phyloP scores from a whole-genome alignment of 2,113 vertebrate genomes.

The Syngnathoides biaculeatus region DNA sequence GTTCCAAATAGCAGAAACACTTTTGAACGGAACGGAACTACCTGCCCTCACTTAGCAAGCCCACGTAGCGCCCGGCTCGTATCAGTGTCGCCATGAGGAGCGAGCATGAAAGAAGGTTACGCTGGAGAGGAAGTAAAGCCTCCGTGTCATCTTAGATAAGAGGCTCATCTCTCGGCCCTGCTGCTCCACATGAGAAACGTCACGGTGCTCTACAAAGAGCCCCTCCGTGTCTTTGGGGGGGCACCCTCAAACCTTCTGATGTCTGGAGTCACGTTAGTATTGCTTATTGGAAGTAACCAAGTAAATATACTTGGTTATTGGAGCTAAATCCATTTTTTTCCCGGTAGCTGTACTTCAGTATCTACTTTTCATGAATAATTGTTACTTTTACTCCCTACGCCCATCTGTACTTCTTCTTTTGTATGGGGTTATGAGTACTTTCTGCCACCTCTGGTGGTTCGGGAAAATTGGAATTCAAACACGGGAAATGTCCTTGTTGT shows the following conservation, averaged over 20 bases:
- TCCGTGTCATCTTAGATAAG: constrained; percentile 64
- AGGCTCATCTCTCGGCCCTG: constrained; percentile 43
- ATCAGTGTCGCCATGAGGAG: constrained; percentile 42
- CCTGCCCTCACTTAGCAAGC: constrained; percentile 13
- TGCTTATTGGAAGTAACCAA: background rate
- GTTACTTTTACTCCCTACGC: too few species aligned
- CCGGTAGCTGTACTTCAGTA: too few species aligned
- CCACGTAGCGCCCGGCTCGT: background rate
- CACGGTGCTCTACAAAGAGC: constrained; percentile 63
- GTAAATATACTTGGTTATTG: background rate
- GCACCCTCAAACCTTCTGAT: constrained; percentile 52
- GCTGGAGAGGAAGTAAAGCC: constrained; percentile 50
- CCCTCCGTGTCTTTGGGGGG: constrained; percentile 50
- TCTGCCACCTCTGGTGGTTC: background rate
- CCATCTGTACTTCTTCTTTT: background rate
- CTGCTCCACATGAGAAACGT: constrained; percentile 60
- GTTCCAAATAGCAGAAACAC: constrained; percentile 28
- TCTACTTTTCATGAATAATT: too few species aligned
- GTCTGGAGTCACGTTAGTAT: constrained; percentile 44
- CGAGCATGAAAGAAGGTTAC: constrained; percentile 51
- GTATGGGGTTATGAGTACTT: background rate
- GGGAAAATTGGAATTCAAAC: constrained; percentile 48
- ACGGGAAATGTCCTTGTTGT: constrained; percentile 11
- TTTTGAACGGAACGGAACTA: constrained; percentile 9
- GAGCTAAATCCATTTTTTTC: too few species aligned